These are phyloP conservation scores for Linurgus olivaceus DNA, from an alignment of 2,797 vertebrate genomes.

Conservation along the genomic window DNA sequence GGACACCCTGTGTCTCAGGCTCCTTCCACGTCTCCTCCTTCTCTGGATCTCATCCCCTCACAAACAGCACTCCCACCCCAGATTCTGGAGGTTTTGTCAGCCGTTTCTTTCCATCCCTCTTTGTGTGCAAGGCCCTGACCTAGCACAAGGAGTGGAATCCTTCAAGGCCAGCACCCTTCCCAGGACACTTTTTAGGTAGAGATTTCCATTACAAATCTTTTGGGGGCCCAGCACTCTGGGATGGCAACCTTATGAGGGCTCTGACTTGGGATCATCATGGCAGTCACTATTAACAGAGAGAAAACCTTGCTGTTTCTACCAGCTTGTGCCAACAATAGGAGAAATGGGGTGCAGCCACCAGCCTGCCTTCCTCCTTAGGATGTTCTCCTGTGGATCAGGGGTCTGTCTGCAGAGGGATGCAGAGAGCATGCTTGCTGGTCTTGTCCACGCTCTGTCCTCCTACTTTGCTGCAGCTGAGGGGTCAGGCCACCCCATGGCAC, in stretches of 20 bases:
- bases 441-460: not conserved
- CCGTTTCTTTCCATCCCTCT: not conserved
- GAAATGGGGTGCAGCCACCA: not conserved
- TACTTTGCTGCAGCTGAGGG: not conserved
- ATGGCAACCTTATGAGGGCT: accelerated
- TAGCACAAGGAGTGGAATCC: not conserved
- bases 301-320: not conserved
- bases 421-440: not conserved
- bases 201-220: not conserved
- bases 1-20: not conserved
- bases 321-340: not conserved
- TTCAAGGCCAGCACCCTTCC: not conserved
- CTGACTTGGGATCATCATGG: not conserved
- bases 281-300: not conserved
- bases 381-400: not conserved
- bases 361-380: not conserved
- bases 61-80: not conserved
- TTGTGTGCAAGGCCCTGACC: not conserved
- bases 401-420: not conserved
- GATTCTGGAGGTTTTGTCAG: not conserved
- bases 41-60: not conserved
- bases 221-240: not conserved
- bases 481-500: not conserved
- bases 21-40: not conserved
- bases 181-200: not conserved